phyloP scores from a whole-genome alignment of 2,797 vertebrate genomes.

The Protonibea diacanthus region DNA sequence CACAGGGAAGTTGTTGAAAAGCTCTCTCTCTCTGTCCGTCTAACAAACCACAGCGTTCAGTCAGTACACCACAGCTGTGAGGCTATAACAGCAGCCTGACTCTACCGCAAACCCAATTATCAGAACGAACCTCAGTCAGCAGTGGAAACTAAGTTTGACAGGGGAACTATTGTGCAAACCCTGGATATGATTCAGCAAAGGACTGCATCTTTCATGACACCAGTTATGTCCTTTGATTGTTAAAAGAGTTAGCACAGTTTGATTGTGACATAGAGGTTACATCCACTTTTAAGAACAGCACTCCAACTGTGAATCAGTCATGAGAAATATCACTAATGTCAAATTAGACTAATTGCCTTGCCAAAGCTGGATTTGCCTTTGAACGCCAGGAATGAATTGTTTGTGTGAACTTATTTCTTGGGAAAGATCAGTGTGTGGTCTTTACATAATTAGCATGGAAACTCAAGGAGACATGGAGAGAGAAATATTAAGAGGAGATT shows the following conservation, averaged over 20 bases:
- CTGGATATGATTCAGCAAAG: slow-evolving; percentile 26
- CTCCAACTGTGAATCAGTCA: not conserved
- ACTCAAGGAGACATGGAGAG: not conserved
- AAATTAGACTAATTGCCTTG: not conserved
- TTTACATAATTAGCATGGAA: slow-evolving; percentile 2
- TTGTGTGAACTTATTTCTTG: not conserved
- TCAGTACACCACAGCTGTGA: slow-evolving; percentile 15
- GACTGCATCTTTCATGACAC: not conserved
- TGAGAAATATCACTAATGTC: slow-evolving; percentile 6
- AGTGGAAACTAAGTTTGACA: slow-evolving; percentile 47
- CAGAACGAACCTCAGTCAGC: slow-evolving; percentile 24
- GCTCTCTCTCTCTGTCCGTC: slow-evolving; percentile 11
- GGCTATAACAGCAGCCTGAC: slow-evolving; percentile 16
- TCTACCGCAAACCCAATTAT: slow-evolving; percentile 40
- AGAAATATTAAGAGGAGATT: slow-evolving; percentile 3
- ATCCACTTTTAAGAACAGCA: not conserved
- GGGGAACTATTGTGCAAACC: slow-evolving; percentile 46
- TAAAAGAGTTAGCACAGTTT: not conserved
- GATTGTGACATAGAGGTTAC: not conserved
- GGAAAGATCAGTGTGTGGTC: not conserved
- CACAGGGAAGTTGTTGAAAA: slow-evolving; percentile 16
- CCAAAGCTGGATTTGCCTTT: slow-evolving; percentile 3
- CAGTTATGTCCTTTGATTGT: slow-evolving; percentile 5
- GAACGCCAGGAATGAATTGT: slow-evolving; percentile 1
- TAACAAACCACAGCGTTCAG: slow-evolving; percentile 29